A percentile compares a stretch with the other conserved stretches of the same genome.
These are phyloP conservation scores for Dryobota labecula DNA, from an alignment of 2,888 invertebrate species.

Conservation along the genomic window DNA sequence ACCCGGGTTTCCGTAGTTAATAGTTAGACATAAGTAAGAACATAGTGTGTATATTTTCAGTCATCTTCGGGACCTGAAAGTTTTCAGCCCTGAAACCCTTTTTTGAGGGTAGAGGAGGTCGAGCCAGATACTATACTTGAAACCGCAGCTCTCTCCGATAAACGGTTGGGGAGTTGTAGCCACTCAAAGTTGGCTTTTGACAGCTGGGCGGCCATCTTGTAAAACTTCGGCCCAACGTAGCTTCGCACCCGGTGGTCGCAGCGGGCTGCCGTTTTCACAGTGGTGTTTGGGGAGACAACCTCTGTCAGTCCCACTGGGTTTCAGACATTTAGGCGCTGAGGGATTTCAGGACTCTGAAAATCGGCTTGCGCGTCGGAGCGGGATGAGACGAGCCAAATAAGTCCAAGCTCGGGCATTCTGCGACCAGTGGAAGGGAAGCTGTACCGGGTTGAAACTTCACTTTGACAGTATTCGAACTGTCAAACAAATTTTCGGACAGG, in stretches of 20 bases:
- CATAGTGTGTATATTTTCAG: too few relatives aligned
- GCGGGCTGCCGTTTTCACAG: background rate
- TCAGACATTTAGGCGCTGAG: background rate
- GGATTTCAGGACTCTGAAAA: background rate
- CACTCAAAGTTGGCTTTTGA: background rate
- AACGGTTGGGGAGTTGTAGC: conserved; percentile 1
- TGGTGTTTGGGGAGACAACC: background rate
- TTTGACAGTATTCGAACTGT: background rate
- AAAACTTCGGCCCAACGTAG: background rate
- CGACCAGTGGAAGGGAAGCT: background rate
- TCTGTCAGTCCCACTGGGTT: fast-evolving
- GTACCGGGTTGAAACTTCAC: background rate
- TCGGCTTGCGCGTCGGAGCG: background rate
- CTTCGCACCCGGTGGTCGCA: background rate
- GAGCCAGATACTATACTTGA: too few relatives aligned
- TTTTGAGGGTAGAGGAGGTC: background rate
- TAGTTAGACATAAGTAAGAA: too few relatives aligned
- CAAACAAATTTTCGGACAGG: background rate
- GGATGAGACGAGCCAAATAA: background rate
- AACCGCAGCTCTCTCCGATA: background rate
- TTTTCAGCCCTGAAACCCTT: conserved; percentile 4
- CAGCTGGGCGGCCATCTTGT: conserved; percentile 7
- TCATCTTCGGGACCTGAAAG: too few relatives aligned
- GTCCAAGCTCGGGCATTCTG: conserved; percentile 4
- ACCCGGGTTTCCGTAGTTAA: too few relatives aligned